Evolutionary conservation across 2,888 invertebrate genomes (phyloP).

Genomic region (Habrosyne pyritoides): DNA sequence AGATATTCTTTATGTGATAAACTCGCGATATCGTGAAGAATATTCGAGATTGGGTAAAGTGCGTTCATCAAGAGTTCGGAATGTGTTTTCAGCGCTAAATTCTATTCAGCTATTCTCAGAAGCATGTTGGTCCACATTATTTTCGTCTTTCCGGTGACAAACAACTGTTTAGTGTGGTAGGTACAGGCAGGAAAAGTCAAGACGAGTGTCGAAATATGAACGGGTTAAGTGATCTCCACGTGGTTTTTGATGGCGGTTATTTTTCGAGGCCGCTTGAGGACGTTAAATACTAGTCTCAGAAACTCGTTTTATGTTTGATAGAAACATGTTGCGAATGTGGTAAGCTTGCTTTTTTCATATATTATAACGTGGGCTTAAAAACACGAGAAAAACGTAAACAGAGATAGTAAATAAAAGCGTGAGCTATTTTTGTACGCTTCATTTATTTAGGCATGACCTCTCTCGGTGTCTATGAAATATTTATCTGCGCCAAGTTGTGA

Average conservation of each 20-base stretch:
- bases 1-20: conserved; percentile 39
- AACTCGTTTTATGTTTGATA: conserved; percentile 57
- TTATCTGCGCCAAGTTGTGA: conserved; percentile 41
- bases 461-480: conserved; percentile 29
- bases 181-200: conserved; percentile 25
- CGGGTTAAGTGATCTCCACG: conserved; percentile 54
- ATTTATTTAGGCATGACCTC: conserved; percentile 42
- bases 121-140: conserved; percentile 21
- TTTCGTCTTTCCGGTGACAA: conserved; percentile 34
- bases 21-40: conserved; percentile 22
- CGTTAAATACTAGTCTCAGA: conserved; percentile 63
- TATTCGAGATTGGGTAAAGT: conserved; percentile 18
- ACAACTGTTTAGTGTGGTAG: conserved; percentile 23
- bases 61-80: conserved; percentile 17
- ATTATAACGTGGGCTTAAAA: conserved; percentile 37
- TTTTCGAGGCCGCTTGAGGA: conserved; percentile 69
- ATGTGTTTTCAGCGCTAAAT: conserved; percentile 15
- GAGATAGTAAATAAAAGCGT: conserved; percentile 42
- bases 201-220: conserved; percentile 41
- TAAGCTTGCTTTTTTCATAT: conserved; percentile 43
- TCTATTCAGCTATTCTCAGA: conserved; percentile 17
- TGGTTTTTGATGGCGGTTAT: conserved; percentile 66
- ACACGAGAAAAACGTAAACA: conserved; percentile 32
- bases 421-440: conserved; percentile 33
- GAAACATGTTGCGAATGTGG: conserved; percentile 36